Evolutionary conservation across 2,113 vertebrate species (phyloP).

Genomic region (Thinocorus orbignyianus): DNA sequence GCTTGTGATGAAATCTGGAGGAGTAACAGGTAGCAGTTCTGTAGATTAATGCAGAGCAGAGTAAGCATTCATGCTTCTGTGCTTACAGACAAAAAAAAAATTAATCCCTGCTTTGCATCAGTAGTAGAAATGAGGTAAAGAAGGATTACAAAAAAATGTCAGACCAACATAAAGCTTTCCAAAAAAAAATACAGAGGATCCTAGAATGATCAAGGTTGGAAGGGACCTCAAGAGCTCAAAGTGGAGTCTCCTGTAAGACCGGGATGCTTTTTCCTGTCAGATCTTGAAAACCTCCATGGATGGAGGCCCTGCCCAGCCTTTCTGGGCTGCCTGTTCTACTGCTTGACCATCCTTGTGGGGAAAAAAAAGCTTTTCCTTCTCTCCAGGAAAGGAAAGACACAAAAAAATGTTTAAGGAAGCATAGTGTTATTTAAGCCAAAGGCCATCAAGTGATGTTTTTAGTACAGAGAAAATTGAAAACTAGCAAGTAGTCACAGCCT

Average conservation of each 20-base stretch:
- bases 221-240: neutral
- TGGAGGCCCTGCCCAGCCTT: rapidly evolving
- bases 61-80: neutral
- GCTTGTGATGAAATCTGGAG: neutral
- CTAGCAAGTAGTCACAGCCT: too few relatives aligned
- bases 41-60: neutral
- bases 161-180: neutral
- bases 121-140: neutral
- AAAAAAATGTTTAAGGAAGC: neutral
- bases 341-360: neutral
- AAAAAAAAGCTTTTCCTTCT: too few relatives aligned
- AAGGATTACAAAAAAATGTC: neutral
- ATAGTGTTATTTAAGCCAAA: neutral
- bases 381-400: too few relatives aligned
- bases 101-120: neutral
- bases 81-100: neutral
- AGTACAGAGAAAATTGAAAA: neutral
- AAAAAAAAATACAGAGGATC: neutral
- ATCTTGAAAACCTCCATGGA: neutral
- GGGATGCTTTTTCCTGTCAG: neutral
- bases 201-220: neutral
- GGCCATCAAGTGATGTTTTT: neutral
- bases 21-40: rapidly evolving
- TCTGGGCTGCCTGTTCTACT: neutral
- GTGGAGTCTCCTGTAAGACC: neutral